Base-by-base conservation (phyloP, 1,140 invertebrate species). In the Scaptomyza graminum region DNA sequence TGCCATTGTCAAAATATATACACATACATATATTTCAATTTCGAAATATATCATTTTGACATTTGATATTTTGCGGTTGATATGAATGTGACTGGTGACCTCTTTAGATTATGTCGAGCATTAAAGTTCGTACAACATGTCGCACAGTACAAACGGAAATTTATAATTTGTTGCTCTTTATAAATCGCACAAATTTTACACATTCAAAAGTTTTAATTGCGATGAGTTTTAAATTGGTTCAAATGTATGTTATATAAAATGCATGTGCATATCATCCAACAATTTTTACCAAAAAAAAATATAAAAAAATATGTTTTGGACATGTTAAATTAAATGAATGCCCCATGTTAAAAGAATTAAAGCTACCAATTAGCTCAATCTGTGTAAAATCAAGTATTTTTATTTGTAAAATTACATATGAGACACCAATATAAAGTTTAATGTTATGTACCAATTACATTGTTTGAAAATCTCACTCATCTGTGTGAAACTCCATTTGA, bases 21-120 rank as follows among this genome's bases (percentile, higher is more conserved):
- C 12, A n/a, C n/a, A 41, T 39, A n/a, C 8, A 3, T 39, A 12
- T 39, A 50, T 64, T 43, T 15, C 43, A 75, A 59, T 60, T 39
- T 44, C 59, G 60, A 50, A 71, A 74, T 65, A 74, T 74, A 62
- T 70, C 65, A 77, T 70, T 77, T 50, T 70, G 55, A 55, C 71
- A 69, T 76, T 61, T 64, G 64, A 12, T 13, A 61, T 52, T 68
- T 39, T 47, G 43, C 22, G 52, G 28, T 49, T 31, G 31, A 55
- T 41, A 41, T 8, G 7, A 16, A 44, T 61, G 12, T 22, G 46
- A 22, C 9, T 11, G 43, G 2, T 57, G 54, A 43, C 37, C 37
- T 51, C 39, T 18, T 41, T 52, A 12, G n/a, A 52, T n/a, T n/a
- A 31, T 59, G 41, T 44, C 25, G 43, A 18, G 15, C 31, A 39